Base-by-base conservation (phyloP, 2,113 vertebrate genomes). In the Psittacus erithacus region DNA sequence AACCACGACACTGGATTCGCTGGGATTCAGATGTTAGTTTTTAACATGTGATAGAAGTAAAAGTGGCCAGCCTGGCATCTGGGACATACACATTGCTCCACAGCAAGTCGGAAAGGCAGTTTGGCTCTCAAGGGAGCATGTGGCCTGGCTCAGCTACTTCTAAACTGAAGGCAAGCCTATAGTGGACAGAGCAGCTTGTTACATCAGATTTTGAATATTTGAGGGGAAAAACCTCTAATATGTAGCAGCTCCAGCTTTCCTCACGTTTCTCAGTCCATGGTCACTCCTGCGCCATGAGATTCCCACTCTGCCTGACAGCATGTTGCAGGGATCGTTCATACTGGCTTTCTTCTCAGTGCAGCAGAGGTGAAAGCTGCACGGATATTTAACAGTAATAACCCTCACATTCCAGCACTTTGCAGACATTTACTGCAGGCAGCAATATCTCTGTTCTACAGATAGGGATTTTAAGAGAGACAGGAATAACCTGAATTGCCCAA, bases 331-430 rank as follows among this genome's bases (percentile, higher is more conserved):
- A 60, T 35, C 0, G 0, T 41, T 63, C 0, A 0, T 13, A 59
- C 0, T 0, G 1, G 18, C 52, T 64, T 69, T 39, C 43, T 73
- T 60, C 83, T 90, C 60, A 10, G 39, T 9, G 75, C 70, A 52
- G 82, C 80, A 31, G 65, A 93, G 90, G 79, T 35, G 62, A 84
- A 92, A 84, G 57, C 69, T 49, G 50, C 82, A 68, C 44, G 88
- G 80, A 57, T 92, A 88, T 92, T 94, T 95, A 90, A 65, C 47
- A 69, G 53, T 29, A 92, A 93, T 78, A 89, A 78, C 59, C 46
- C 67, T 82, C 83, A 55, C 28, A 47, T 73, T 87, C 10, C 4
- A 81, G 53, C 69, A 73, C 80, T 87, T 91, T 62, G 44, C 88
- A 94, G 86, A 35, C 80, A 31, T 64, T 90, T 71, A 86, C 77